A percentile compares a stretch with the other conserved stretches of the same genome.
Conservation (phyloP, 2,113 vertebrate species). For the Hypanus sabinus region DNA sequence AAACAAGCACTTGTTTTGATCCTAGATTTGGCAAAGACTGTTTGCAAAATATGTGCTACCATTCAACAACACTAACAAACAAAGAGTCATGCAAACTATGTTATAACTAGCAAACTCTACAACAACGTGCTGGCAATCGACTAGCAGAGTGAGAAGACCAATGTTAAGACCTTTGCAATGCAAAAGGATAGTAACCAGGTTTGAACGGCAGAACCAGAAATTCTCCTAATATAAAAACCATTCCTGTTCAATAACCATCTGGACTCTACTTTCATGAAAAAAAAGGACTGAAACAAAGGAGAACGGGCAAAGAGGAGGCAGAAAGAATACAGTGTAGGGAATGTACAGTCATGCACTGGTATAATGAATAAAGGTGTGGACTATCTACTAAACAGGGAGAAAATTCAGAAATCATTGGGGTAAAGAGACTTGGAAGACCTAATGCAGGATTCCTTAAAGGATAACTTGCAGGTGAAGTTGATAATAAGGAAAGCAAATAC, state of each 20-base stretch:
- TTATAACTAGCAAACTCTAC: neutral
- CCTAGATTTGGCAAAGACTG: constrained; percentile 8
- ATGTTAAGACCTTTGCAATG: neutral
- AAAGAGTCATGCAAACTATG: neutral
- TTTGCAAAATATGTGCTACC: neutral
- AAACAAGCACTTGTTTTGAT: neutral
- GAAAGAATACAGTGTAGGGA: too few relatives aligned
- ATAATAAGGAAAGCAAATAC: too few relatives aligned
- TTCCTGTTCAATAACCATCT: neutral
- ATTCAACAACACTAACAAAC: neutral
- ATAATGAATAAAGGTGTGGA: too few relatives aligned
- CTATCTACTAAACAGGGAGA: too few relatives aligned
- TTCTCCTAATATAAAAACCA: neutral
- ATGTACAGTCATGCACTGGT: too few relatives aligned
- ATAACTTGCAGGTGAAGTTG: too few relatives aligned
- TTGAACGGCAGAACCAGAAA: neutral
- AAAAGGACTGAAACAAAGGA: neutral
- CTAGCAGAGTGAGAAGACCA: neutral
- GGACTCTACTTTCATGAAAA: neutral
- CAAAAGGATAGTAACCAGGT: neutral
- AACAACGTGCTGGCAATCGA: neutral
- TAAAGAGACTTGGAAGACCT: too few relatives aligned
- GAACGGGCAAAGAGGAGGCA: too few relatives aligned
- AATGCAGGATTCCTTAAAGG: too few relatives aligned
- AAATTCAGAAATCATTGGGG: too few relatives aligned